phyloP scores from a whole-genome alignment of 2,888 invertebrate genomes.

The Blera fallax region DNA sequence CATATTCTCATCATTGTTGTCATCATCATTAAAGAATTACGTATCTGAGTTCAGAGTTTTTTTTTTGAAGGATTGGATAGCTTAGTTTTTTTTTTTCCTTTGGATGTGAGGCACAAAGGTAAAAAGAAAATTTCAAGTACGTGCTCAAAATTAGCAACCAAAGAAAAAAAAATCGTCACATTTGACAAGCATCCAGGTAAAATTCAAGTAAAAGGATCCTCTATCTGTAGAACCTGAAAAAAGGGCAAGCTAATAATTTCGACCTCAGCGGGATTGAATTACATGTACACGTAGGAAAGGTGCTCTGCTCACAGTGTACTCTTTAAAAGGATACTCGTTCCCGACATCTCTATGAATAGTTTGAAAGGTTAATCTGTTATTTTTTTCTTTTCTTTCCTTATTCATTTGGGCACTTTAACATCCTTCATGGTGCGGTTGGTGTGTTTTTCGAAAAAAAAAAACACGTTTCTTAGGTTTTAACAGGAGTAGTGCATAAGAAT shows the following conservation, averaged over 20 bases:
- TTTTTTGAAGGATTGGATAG: neutral
- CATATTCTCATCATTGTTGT: slow-evolving; percentile 65
- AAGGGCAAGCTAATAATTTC: slow-evolving; percentile 63
- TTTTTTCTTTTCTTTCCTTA: slow-evolving; percentile 21
- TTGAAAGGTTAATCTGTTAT: slow-evolving; percentile 72
- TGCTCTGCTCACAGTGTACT: slow-evolving; percentile 32
- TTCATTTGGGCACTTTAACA: slow-evolving; percentile 64
- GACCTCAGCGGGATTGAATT: slow-evolving; percentile 63
- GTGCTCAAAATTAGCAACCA: slow-evolving; percentile 69
- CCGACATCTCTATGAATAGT: slow-evolving; percentile 53
- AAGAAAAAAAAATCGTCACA: slow-evolving; percentile 37
- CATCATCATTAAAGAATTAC: slow-evolving; percentile 52
- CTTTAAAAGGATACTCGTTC: slow-evolving; percentile 21
- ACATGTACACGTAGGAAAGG: slow-evolving; percentile 53
- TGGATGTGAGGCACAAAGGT: slow-evolving; percentile 21
- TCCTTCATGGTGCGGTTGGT: slow-evolving; percentile 42
- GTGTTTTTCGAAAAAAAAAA: slow-evolving; percentile 38
- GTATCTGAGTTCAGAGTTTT: slow-evolving; percentile 30
- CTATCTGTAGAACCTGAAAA: slow-evolving; percentile 26
- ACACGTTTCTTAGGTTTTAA: slow-evolving; percentile 69
- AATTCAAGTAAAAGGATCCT: slow-evolving; percentile 40
- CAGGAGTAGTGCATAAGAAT: slow-evolving; percentile 29
- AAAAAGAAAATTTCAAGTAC: slow-evolving; percentile 52
- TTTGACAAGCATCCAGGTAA: slow-evolving; percentile 53
- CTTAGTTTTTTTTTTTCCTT: neutral